Base-by-base conservation (phyloP, 2,797 vertebrate genomes). In the Garrulus glandarius region DNA sequence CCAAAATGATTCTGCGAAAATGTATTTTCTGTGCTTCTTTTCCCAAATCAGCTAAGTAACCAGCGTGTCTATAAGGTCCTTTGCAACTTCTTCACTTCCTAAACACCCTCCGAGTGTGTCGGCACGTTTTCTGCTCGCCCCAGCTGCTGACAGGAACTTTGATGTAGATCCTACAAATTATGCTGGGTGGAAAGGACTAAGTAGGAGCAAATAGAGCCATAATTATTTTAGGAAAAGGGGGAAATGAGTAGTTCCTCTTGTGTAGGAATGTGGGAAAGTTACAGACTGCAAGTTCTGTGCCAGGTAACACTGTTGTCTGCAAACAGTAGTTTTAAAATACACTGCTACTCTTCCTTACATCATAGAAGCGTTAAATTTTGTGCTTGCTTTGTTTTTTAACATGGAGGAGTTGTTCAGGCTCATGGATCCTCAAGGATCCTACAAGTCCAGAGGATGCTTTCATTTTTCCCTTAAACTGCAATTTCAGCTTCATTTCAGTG, bases 11-110 rank as follows among this genome's bases (percentile, higher is more conserved):
- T 27, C 41, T 41, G 2, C 6, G 15, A 26, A 59, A 39, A 12
- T 1, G 2, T 2, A 0, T 32, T 39, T 52, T 39, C 9, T 19
- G 32, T 2, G 6, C 26, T 24, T 8, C 10, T 8, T 29, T 56
- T 43, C 47, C 19, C 46, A 4, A 37, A 20, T 10, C 26, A 11
- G 5, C 17, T 2, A 20, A 61, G 46, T 32, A 39, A 22, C 19
- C n/a, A 3, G 24, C 1, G 13, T 13, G 36, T 69, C 41, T 9
- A 0, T 7, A 30, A 41, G 59, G 29, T 29, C 46, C 50, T 41
- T 37, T 39, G 56, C 13, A 2, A 13, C 29, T 46, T n/a, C 1
- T 16, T 50, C 23, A 0, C 32, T 49, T 56, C 79, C 32, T 7
- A 3, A 50, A 11, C 32, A 1, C 39, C 9, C 6, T 55, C 59